Evolutionary conservation across 2,797 vertebrate species (phyloP), one percentile per base, ranked within the genome.

Genomic region (Lepilemur septentrionalis): DNA sequence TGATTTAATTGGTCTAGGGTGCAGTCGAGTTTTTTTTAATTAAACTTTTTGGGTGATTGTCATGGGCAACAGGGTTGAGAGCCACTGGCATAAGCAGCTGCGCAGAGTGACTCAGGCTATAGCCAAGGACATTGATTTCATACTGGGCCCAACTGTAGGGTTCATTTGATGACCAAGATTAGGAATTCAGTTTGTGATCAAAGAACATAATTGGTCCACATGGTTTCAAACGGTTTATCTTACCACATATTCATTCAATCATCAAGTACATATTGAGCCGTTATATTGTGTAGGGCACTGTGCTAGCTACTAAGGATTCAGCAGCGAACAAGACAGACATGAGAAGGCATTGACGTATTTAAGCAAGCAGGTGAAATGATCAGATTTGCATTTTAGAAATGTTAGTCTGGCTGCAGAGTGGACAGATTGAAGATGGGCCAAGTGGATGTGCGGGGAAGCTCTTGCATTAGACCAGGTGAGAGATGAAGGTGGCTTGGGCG

Each of bases 111-210:
- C 41, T 82, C 93, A 43, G 30, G 41, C 46, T 90, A 5, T 59
- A 69, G 38, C 38, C 38, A 46, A 38, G 41, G 20, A 50, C 76
- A 69, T 89, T 93, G 84, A 81, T 76, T 96, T 94, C 85, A 95
- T 72, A 70, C 30, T 63, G 91, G 17, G n/a, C 32, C 43, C 61
- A 83, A 93, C 63, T 67, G 13, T 55, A 89, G 50, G 28, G 38
- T 96, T 95, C 76, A 48, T 30, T 76, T 84, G 86, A 79, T 23
- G 25, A 79, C 30, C 86, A 83, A 89, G 59, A 78, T 79, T 69
- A 79, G 57, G 79, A 95, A 95, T 89, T 94, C 78, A 93, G 73
- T 91, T 93, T 86, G 70, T 84, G 75, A 91, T 79, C 82, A 85
- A 69, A 93, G 35, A 94, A 85, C 63, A 82, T 73, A 92, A 67